phyloP scores from a whole-genome alignment of 2,888 invertebrate genomes.

The Rosalia funebris region DNA sequence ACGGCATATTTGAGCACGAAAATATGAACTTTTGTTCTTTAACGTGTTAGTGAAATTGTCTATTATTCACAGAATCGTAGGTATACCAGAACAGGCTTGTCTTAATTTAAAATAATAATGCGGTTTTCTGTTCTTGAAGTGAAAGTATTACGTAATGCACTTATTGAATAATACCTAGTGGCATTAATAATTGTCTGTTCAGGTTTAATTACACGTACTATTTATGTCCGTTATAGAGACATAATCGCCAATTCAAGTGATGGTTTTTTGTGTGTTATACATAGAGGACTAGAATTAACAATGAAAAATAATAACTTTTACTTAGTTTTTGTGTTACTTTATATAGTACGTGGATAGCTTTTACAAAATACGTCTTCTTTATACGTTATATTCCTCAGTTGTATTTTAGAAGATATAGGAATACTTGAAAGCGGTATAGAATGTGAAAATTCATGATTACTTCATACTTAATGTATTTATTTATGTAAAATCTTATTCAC shows the following conservation, averaged over 20 bases:
- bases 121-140: constrained; percentile 27
- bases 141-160: constrained; percentile 25
- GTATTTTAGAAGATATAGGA: neutral
- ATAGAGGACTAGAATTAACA: neutral
- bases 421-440: neutral
- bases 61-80: too few species aligned
- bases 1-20: too few species aligned
- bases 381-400: neutral
- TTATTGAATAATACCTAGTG: constrained; percentile 15
- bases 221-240: neutral
- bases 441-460: neutral
- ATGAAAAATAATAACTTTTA: neutral
- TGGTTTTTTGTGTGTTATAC: neutral
- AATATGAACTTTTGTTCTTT: too few species aligned
- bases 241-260: neutral
- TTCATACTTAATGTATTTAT: neutral
- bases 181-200: neutral
- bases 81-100: neutral
- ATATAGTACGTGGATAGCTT: neutral
- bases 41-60: too few species aligned
- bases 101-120: constrained; percentile 6
- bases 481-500: too few species aligned
- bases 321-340: too few species aligned
- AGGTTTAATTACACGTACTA: constrained; percentile 6
- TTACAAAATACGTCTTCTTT: neutral